Evolutionary conservation across 1,140 invertebrate genomes (phyloP).

Genomic region (Leptinotarsa undecemlineata): DNA sequence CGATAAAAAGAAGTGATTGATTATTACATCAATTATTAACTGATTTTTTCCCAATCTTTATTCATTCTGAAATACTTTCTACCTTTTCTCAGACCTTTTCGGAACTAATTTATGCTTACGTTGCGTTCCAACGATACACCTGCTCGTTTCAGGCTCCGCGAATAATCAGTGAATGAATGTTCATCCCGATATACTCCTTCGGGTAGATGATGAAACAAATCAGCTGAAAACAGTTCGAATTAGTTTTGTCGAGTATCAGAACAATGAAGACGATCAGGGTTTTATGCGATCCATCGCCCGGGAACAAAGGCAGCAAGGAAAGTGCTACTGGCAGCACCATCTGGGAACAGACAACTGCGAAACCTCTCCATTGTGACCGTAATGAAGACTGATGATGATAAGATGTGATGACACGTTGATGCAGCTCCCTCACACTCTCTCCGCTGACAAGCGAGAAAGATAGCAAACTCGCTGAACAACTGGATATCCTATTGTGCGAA

Average conservation of each 20-base stretch:
- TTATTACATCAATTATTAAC: too few relatives aligned
- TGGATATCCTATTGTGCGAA: not conserved
- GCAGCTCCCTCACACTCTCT: not conserved
- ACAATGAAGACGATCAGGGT: conserved; percentile 41
- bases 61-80: too few relatives aligned
- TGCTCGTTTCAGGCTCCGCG: not conserved
- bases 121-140: not conserved
- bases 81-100: too few relatives aligned
- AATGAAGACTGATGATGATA: conserved; percentile 54
- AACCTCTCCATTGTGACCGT: conserved; percentile 49
- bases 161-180: not conserved
- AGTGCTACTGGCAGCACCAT: conserved; percentile 39
- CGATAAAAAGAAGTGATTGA: too few relatives aligned
- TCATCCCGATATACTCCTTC: not conserved
- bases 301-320: conserved; percentile 43
- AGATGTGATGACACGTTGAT: conserved; percentile 42
- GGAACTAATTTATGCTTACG: too few relatives aligned
- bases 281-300: conserved; percentile 42
- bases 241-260: conserved; percentile 46
- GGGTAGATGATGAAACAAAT: conserved; percentile 5
- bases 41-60: too few relatives aligned
- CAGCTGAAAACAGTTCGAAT: conserved; percentile 41
- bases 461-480: not conserved
- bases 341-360: conserved; percentile 47
- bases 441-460: not conserved